phyloP scores from a whole-genome alignment of 2,888 invertebrate genomes.

The Dromius quadrimaculatus region DNA sequence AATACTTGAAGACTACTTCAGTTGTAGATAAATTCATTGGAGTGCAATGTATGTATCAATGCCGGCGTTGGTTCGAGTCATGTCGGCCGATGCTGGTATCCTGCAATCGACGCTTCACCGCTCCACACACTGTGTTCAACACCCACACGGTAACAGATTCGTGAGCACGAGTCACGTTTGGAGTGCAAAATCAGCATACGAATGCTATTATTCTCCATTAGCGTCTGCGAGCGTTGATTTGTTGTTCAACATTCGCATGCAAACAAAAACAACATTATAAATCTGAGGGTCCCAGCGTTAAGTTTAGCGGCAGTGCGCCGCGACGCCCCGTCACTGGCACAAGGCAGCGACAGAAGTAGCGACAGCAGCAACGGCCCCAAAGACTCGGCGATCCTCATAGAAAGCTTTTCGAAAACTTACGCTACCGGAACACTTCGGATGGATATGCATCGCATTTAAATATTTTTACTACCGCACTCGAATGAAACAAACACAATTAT shows the following conservation, averaged over 20 bases:
- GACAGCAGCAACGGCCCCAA: constrained; percentile 2
- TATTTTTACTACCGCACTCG: constrained; percentile 35
- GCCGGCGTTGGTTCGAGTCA: constrained; percentile 13
- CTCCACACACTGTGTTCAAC: background rate
- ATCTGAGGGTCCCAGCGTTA: constrained; percentile 50
- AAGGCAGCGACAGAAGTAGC: constrained; percentile 17
- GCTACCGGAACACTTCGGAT: constrained; percentile 32
- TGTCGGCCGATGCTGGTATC: constrained; percentile 23
- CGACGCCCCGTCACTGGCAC: constrained; percentile 38
- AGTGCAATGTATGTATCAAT: background rate
- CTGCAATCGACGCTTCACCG: background rate
- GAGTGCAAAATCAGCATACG: constrained; percentile 63
- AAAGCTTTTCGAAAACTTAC: constrained; percentile 26
- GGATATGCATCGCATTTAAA: constrained; percentile 48
- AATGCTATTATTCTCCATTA: constrained; percentile 65
- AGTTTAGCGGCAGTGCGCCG: constrained; percentile 41
- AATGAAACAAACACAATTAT: constrained; percentile 50
- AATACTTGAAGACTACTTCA: too few species aligned
- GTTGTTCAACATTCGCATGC: constrained; percentile 62
- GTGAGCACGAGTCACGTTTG: constrained; percentile 44
- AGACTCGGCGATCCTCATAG: constrained; percentile 9
- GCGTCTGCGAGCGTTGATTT: constrained; percentile 64
- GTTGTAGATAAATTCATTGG: constrained; percentile 2
- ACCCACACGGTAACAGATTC: constrained; percentile 10
- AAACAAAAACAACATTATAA: constrained; percentile 62